Percentiles rank a stretch among this genome's conserved stretches.
Evolutionary conservation across 1,140 invertebrate genomes (phyloP).

Genomic region (Acyrthosiphon pisum): DNA sequence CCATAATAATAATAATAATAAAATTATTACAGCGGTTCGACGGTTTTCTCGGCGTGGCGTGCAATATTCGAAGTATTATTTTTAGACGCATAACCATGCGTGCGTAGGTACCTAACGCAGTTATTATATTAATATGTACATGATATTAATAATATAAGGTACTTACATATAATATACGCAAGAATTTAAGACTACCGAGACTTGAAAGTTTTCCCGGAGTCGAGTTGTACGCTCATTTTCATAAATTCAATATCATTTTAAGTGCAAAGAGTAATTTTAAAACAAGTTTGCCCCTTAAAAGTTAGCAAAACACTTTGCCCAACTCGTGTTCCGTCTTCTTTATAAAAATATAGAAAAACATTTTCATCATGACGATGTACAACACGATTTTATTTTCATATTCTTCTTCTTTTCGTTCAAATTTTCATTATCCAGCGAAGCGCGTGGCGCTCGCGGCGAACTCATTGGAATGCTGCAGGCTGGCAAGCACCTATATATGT

Average conservation of each 20-base stretch:
- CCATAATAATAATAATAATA: background rate
- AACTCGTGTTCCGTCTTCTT: background rate
- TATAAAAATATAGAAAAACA: background rate
- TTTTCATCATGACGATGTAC: background rate
- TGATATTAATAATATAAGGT: background rate
- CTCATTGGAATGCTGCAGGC: background rate
- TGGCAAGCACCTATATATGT: too few species aligned
- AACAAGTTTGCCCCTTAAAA: background rate
- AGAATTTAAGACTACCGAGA: background rate
- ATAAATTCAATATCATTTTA: constrained; percentile 26
- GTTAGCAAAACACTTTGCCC: constrained; percentile 16
- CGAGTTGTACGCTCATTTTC: background rate
- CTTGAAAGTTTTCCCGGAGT: background rate
- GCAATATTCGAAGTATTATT: too few species aligned
- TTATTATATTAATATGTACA: background rate
- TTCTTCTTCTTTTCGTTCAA: background rate
- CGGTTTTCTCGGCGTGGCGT: background rate
- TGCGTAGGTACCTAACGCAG: background rate
- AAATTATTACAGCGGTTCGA: background rate
- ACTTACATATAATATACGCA: background rate
- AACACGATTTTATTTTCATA: background rate
- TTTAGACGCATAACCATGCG: too few species aligned
- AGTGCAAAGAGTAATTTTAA: constrained; percentile 8
- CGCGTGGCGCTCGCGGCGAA: background rate
- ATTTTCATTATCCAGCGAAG: background rate